Base-by-base conservation (phyloP, 2,113 vertebrate genomes). In the Eleginops maclovinus region DNA sequence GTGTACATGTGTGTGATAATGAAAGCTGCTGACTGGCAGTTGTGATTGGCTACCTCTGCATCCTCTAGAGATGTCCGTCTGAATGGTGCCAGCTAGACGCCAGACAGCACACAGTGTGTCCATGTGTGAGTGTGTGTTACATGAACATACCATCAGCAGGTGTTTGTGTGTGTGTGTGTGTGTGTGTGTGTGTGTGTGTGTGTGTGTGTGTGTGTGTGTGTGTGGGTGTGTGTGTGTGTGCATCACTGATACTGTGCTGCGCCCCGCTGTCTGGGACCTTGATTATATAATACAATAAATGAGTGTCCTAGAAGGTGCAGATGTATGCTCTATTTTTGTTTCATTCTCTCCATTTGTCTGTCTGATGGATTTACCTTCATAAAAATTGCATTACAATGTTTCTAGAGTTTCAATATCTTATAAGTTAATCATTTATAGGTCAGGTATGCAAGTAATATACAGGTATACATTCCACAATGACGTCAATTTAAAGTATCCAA, bases 71-170 rank as follows among this genome's bases (percentile, higher is more conserved):
- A 91, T 77, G 74, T 41, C 72, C 24, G 82, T 70, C 89, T 84
- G 44, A 80, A 83, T 49, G 89, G 88, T 90, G 86, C 85, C 91
- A 90, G 91, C 53, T n/a, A 81, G 88, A 89, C 87, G 82, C 88
- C 89, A 90, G 85, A 85, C 87, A 87, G 76, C 66, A 54, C 67
- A 24, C 50, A n/a, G 21, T 72, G 81, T 80, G 72, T 78, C 13
- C 55, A 1, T 62, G 61, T 68, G 64, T 72, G 75, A 64, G 85
- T 76, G 84, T 70, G 15, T 28, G 65, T 11, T 22, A 41, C 72
- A 81, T 49, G 28, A 74, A 81, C 11, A 12, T 16, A 47, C 46
- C 47, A 55, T 69, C 31, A 59, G 81, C 78, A 77, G 76, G 73
- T 87, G 88, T 87, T 71, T 81, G 71, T 72, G 61, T 77, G 47